Evolutionary conservation across 2,797 vertebrate species (phyloP).

Genomic region (Chrosomus eos): DNA sequence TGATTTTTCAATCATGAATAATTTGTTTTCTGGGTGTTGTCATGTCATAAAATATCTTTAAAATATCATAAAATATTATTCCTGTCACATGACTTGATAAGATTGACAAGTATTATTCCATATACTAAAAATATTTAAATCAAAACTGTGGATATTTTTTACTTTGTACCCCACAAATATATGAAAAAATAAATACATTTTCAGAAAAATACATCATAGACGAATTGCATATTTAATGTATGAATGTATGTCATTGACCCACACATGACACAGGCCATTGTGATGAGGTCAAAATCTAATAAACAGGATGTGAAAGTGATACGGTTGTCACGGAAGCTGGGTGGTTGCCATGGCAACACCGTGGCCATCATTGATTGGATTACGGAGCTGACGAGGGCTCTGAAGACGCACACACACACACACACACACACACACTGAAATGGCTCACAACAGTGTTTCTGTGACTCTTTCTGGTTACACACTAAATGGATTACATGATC

Average conservation of each 20-base stretch:
- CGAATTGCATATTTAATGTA: not conserved
- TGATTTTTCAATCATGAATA: not conserved
- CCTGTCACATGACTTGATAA: not conserved
- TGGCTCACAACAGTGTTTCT: not conserved
- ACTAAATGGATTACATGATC: constrained; percentile 5
- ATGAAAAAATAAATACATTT: not conserved
- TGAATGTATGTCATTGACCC: not conserved
- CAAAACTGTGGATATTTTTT: not conserved
- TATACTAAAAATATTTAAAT: not conserved
- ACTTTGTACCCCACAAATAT: not conserved
- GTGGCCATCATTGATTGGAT: not conserved
- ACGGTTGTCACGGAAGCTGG: not conserved
- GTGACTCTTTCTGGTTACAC: not conserved
- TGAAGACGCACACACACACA: not conserved
- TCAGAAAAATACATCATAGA: not conserved
- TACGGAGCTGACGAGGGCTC: not conserved
- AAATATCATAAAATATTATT: not conserved
- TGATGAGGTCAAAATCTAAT: not conserved
- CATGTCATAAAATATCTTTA: not conserved
- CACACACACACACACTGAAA: not conserved
- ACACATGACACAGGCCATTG: not conserved
- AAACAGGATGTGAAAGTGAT: constrained; percentile 3
- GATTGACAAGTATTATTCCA: no score
- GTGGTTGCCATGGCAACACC: not conserved
- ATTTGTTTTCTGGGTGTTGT: not conserved